Evolutionary conservation across 1,140 invertebrate genomes (phyloP).

Genomic region (Drosophila parvula): DNA sequence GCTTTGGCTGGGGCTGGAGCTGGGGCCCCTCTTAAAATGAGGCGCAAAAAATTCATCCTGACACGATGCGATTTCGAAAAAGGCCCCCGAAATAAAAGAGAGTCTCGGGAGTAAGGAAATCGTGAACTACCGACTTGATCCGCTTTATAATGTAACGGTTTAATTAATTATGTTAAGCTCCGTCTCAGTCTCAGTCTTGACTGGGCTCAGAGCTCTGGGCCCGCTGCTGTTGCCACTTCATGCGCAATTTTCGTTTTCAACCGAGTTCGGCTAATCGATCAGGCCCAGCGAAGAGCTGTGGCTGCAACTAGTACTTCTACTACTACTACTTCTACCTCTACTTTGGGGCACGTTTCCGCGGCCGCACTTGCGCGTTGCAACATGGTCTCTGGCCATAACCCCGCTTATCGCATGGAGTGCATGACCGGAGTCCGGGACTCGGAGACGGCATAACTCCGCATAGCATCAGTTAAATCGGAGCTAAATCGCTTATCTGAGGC

Average conservation of each 20-base stretch:
- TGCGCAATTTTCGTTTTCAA: conserved; percentile 79
- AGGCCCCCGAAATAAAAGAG: conserved; percentile 42
- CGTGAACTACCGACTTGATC: conserved; percentile 79
- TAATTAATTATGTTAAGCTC: conserved; percentile 83
- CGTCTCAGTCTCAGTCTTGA: neutral
- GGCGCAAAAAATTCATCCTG: conserved; percentile 82
- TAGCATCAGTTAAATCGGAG: conserved; percentile 80
- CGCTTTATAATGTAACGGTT: conserved; percentile 84
- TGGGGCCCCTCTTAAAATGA: conserved; percentile 58
- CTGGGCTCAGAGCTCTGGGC: conserved; percentile 25
- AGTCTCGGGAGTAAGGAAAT: conserved; percentile 61
- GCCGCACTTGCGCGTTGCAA: conserved; percentile 61
- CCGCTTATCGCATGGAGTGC: conserved; percentile 67
- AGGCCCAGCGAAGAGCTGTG: conserved; percentile 46
- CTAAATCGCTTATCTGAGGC: conserved; percentile 77
- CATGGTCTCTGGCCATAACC: conserved; percentile 57
- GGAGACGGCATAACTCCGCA: conserved; percentile 67
- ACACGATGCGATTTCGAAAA: conserved; percentile 75
- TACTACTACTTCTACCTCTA: conserved; percentile 3
- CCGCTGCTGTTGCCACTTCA: conserved; percentile 73
- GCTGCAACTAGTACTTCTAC: conserved; percentile 39
- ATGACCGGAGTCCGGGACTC: conserved; percentile 35
- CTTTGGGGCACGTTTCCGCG: conserved; percentile 42
- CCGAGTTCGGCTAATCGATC: conserved; percentile 76
- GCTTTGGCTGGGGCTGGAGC: neutral